Evolutionary conservation across 37 sponge, comb jelly and placozoan species (phyloP), one percentile per base, ranked within the genome.

Genomic region (Halichondria panicea): DNA sequence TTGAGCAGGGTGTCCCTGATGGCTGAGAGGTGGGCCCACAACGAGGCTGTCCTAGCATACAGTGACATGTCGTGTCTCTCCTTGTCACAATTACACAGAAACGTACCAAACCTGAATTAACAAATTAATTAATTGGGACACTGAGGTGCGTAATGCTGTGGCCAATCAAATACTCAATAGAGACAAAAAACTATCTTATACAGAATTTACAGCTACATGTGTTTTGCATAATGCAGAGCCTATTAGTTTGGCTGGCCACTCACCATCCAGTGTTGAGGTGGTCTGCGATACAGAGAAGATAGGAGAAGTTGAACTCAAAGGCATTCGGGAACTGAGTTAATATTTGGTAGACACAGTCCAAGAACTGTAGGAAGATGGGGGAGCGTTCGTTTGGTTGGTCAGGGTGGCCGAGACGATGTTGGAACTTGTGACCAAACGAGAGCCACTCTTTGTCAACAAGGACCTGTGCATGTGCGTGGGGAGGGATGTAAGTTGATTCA

Each of bases 371-470:
- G 70, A 99, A 99, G 43, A 99, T 88, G 8, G 99, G 99, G 28
- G 99, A 99, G 34, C 96, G 31, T 62, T 99, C 95, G 60, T 84
- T 85, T 28, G 99, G 90, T 40, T 64, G 40, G 62, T 68, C 68
- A 21, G 92, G 92, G 62, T 88, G 73, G 1, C 90, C 99, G 34
- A 99, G 69, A 4, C 99, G 79, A 15, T 99, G 85, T 43, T 86
- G 77, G 62, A 99, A 99, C 69, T 93, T 93, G 82, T 99, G 99
- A 27, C 99, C 99, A 80, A 96, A 99, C 37, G 92, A 81, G 31
- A 99, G 85, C 99, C 99, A 99, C 70, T 99, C 99, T 71, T 96
- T 93, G 79, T 95, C 99, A 28, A 99, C 63, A 24, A 99, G 81
- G 15, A 91, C 68, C 92, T 97, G 62, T n/a, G n/a, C n/a, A 0